Conservation (phyloP, 2,888 invertebrate genomes). For the Amphipyra tragopoginis region DNA sequence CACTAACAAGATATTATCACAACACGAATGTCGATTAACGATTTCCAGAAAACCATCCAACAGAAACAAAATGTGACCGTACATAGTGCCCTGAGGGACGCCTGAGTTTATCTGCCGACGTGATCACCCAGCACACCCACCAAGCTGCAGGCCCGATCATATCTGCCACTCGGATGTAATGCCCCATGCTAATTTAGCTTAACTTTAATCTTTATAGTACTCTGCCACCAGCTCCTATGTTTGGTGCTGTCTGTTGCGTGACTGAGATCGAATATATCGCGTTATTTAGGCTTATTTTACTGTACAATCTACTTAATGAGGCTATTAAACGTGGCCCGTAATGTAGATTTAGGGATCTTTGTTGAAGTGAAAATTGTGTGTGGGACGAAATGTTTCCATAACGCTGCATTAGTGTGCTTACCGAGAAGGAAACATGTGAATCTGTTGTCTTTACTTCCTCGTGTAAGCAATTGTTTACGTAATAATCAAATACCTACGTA, state of each 20-base stretch:
- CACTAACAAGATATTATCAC: neutral
- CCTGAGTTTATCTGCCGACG: slow-evolving; percentile 38
- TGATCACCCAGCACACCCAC: slow-evolving; percentile 56
- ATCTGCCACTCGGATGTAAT: slow-evolving; percentile 51
- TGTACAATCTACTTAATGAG: slow-evolving; percentile 54
- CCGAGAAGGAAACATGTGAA: neutral
- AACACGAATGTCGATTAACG: neutral
- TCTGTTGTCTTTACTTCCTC: neutral
- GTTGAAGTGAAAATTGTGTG: slow-evolving; percentile 44
- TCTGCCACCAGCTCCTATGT: slow-evolving; percentile 58
- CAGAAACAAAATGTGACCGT: slow-evolving; percentile 38
- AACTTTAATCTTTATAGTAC: slow-evolving; percentile 69
- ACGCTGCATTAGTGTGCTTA: slow-evolving; percentile 26
- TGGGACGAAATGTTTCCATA: slow-evolving; percentile 35
- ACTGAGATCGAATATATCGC: slow-evolving; percentile 59
- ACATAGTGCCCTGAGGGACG: slow-evolving; percentile 44
- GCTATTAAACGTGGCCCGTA: slow-evolving; percentile 31
- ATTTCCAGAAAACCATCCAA: slow-evolving; percentile 27
- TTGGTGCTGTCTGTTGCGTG: slow-evolving; percentile 61
- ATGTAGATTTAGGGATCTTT: slow-evolving; percentile 36
- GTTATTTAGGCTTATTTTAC: slow-evolving; percentile 54
- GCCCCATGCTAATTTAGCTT: slow-evolving; percentile 60
- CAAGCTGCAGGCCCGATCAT: slow-evolving; percentile 48
- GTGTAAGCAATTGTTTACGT: neutral
- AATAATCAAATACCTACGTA: no score